Conservation (phyloP, 2,113 vertebrate genomes). For the Calyptomena viridis region DNA sequence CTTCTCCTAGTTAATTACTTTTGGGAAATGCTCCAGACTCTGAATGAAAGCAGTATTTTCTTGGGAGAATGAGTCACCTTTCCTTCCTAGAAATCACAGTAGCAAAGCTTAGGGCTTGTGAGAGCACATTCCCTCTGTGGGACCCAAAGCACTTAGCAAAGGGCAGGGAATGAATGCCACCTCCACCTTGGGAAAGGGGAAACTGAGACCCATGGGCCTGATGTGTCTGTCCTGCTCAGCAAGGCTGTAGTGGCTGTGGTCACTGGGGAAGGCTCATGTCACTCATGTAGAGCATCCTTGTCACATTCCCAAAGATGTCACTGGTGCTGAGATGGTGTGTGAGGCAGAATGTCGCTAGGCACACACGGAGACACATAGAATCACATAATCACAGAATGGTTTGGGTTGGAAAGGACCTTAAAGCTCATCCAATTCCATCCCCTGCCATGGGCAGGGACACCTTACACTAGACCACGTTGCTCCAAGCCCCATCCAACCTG, state of each 20-base stretch:
- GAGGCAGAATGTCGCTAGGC: neutral
- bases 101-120: neutral
- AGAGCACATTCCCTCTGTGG: neutral
- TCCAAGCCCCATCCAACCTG: neutral
- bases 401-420: neutral
- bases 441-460: neutral
- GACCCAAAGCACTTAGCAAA: neutral
- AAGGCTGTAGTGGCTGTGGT: neutral
- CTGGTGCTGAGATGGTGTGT: neutral
- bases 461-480: neutral
- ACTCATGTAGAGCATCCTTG: neutral
- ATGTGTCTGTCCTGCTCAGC: neutral
- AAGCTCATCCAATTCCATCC: neutral
- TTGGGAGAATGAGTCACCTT: neutral
- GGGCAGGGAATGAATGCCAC: neutral
- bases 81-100: neutral
- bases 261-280: neutral
- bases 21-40: conserved; percentile 46
- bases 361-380: neutral
- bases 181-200: neutral
- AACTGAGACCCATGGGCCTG: neutral
- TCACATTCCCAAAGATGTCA: neutral
- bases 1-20: conserved; percentile 57
- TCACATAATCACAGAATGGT: neutral
- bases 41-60: conserved; percentile 12